Evolutionary conservation across 2,113 vertebrate species (phyloP).

Genomic region (Callithrix jacchus): DNA sequence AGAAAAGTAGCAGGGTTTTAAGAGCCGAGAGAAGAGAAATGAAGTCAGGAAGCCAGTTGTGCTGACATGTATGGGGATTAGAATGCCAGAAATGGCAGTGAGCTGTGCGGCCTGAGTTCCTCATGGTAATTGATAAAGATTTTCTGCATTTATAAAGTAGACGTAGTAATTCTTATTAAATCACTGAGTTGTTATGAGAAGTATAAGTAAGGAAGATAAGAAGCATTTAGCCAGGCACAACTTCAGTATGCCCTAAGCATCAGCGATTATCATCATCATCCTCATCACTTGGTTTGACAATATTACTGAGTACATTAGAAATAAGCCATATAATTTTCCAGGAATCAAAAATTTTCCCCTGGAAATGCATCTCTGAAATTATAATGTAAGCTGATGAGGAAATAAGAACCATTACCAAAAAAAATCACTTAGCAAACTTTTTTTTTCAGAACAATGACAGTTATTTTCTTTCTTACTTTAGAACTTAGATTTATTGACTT

Average conservation of each 20-base stretch:
- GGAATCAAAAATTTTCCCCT: background rate
- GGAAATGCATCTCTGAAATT: conserved; percentile 41
- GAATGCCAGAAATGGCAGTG: background rate
- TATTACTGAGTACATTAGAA: background rate
- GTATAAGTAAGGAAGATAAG: background rate
- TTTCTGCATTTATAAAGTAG: background rate
- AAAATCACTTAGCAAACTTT: conserved; percentile 9
- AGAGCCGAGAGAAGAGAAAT: background rate
- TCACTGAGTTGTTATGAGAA: background rate
- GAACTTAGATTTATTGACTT: conserved; percentile 55
- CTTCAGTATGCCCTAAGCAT: background rate
- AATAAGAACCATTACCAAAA: conserved; percentile 28
- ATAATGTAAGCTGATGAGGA: conserved; percentile 46
- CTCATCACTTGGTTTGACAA: background rate
- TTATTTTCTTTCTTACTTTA: conserved; percentile 44
- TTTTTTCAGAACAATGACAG: conserved; percentile 45
- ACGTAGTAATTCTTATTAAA: background rate
- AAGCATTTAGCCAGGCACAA: background rate
- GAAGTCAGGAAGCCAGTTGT: background rate
- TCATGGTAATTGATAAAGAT: background rate
- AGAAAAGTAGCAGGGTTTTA: background rate
- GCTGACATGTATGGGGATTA: no score
- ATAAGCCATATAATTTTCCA: conserved; percentile 20
- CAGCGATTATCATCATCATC: background rate
- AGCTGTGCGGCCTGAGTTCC: background rate